phyloP scores from a whole-genome alignment of 92 coral and sea anemone species.

The Pocillopora grandis region DNA sequence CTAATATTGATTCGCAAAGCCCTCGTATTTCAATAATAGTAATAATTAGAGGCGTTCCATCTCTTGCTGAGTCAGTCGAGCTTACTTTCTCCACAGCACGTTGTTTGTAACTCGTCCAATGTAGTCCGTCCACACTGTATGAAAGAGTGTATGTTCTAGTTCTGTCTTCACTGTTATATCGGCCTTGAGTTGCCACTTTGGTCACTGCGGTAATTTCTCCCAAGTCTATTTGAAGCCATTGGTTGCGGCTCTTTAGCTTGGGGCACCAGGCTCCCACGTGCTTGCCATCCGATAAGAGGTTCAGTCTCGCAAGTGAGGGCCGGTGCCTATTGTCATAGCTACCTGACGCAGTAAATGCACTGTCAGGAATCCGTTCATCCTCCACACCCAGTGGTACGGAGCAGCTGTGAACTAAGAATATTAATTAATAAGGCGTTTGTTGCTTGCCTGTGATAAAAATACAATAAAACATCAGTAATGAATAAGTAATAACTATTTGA shows the following conservation, averaged over 20 bases:
- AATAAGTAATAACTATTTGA: too few species aligned
- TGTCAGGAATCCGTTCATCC: conserved; percentile 48
- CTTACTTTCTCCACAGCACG: conserved; percentile 39
- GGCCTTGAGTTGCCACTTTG: conserved; percentile 46
- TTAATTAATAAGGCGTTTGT: too few species aligned
- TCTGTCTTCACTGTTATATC: conserved; percentile 38
- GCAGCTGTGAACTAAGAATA: conserved; percentile 49
- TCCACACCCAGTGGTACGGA: conserved; percentile 51
- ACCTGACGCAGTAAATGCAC: conserved; percentile 43
- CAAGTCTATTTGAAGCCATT: conserved; percentile 41
- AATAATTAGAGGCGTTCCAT: too few species aligned
- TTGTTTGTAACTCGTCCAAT: conserved; percentile 31
- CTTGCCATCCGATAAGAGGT: conserved; percentile 7
- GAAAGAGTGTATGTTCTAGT: conserved; percentile 29
- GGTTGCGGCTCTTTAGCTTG: conserved; percentile 7
- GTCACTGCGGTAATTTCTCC: conserved; percentile 24
- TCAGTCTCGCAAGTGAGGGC: conserved; percentile 18
- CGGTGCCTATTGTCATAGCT: conserved; percentile 2
- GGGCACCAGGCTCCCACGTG: conserved; percentile 24
- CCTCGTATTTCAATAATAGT: too few species aligned
- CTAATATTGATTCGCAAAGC: too few species aligned
- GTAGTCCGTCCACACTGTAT: conserved; percentile 39
- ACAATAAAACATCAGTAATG: too few species aligned
- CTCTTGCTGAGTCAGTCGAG: background rate
- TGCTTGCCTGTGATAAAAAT: too few species aligned